Percentiles rank a stretch among this genome's conserved stretches.
Conservation (phyloP, 2,888 invertebrate genomes). For the Pasiphila rectangulata region DNA sequence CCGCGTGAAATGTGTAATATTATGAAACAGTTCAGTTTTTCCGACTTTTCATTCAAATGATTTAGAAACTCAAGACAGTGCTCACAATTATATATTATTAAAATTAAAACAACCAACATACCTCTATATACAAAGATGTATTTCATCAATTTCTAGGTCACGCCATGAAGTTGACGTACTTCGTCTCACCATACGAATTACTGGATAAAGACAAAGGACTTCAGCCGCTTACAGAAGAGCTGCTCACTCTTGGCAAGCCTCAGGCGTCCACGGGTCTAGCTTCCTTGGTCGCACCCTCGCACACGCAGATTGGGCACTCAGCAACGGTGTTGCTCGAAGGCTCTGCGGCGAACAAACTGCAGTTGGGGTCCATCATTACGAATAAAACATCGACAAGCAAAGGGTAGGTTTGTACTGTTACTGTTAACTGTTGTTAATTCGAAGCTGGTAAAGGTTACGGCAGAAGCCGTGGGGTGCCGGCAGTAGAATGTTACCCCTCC, state of each 20-base stretch:
- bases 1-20: no score
- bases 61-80: no score
- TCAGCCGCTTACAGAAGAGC: slow-evolving; percentile 87
- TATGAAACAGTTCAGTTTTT: no score
- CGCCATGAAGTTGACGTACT: slow-evolving; percentile 96
- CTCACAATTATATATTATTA: no score
- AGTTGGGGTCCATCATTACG: slow-evolving; percentile 85
- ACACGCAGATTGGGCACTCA: slow-evolving; percentile 88
- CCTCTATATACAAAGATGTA: no score
- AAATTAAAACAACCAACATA: no score
- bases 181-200: slow-evolving; percentile 95
- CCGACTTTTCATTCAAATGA: no score
- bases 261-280: slow-evolving; percentile 56
- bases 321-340: slow-evolving; percentile 95
- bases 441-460: no score
- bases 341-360: slow-evolving; percentile 91
- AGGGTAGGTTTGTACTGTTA: slow-evolving; percentile 70
- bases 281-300: slow-evolving; percentile 64
- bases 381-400: slow-evolving; percentile 86
- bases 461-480: no score
- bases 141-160: slow-evolving; percentile 87
- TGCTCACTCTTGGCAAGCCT: slow-evolving; percentile 79
- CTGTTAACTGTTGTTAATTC: not conserved
- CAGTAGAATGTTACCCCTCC: no score
- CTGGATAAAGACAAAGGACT: slow-evolving; percentile 88